phyloP scores from a whole-genome alignment of 2,888 invertebrate species.

The Pammene fasciana region DNA sequence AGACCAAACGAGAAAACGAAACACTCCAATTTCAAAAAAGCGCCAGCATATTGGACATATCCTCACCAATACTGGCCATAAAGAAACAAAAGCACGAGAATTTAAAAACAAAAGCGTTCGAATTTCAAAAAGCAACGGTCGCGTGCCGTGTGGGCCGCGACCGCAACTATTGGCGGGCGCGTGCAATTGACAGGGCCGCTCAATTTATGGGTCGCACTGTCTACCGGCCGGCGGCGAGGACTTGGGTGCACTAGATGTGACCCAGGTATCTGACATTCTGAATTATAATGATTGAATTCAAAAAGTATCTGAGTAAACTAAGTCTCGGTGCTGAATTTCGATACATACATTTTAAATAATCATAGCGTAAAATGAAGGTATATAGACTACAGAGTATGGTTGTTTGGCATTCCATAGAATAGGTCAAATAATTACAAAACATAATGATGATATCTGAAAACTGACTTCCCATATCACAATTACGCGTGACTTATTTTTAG shows the following conservation, averaged over 20 bases:
- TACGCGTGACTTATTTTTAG: too few relatives aligned
- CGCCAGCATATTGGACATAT: constrained; percentile 19
- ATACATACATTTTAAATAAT: too few relatives aligned
- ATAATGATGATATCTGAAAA: too few relatives aligned
- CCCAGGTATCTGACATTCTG: neutral
- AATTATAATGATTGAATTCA: too few relatives aligned
- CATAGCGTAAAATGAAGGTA: too few relatives aligned
- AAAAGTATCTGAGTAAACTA: too few relatives aligned
- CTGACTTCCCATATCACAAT: too few relatives aligned
- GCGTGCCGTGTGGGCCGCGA: constrained; percentile 56
- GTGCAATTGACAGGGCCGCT: constrained; percentile 82
- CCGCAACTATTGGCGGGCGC: constrained; percentile 81
- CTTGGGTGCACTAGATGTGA: constrained; percentile 48
- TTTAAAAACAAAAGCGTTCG: constrained; percentile 45
- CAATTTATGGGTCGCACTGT: constrained; percentile 82
- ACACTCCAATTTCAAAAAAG: constrained; percentile 5
- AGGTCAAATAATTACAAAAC: too few relatives aligned
- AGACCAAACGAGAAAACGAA: constrained; percentile 5
- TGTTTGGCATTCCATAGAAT: too few relatives aligned
- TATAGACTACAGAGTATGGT: too few relatives aligned
- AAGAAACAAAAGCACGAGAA: constrained; percentile 30
- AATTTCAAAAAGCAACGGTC: constrained; percentile 42
- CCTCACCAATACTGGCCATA: constrained; percentile 35
- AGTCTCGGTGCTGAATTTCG: too few relatives aligned
- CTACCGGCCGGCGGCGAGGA: constrained; percentile 59